phyloP scores from a whole-genome alignment of 2,888 invertebrate genomes.

The Elmis aenea region DNA sequence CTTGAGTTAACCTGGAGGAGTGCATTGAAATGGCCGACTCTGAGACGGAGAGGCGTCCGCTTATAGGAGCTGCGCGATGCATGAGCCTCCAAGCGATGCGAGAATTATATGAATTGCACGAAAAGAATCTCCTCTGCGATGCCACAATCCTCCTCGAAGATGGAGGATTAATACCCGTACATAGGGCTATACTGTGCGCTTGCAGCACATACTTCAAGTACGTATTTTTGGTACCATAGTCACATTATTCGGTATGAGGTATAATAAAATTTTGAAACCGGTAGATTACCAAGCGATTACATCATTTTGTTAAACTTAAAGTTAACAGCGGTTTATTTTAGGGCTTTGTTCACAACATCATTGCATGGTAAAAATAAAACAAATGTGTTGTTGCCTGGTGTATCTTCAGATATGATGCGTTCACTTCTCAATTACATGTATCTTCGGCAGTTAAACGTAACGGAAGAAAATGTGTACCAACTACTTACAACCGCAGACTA shows the following conservation, averaged over 20 bases:
- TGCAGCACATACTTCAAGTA: conserved; percentile 90
- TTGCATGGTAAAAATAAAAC: conserved; percentile 63
- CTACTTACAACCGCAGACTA: conserved; percentile 84
- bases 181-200: conserved; percentile 79
- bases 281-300: no score
- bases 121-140: conserved; percentile 81
- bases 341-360: conserved; percentile 78
- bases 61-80: conserved; percentile 55
- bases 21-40: conserved; percentile 29
- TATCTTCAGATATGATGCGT: conserved; percentile 71
- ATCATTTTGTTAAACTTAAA: neutral
- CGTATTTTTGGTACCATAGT: conserved; percentile 37
- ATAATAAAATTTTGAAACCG: neutral
- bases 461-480: conserved; percentile 72
- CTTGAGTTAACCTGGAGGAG: conserved; percentile 7
- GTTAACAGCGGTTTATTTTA: conserved; percentile 36
- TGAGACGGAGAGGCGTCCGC: conserved; percentile 32
- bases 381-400: conserved; percentile 70
- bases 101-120: conserved; percentile 76
- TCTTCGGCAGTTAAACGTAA: conserved; percentile 69
- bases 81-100: conserved; percentile 82
- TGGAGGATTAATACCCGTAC: conserved; percentile 76
- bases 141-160: conserved; percentile 79
- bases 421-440: conserved; percentile 82
- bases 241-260: neutral